These are phyloP conservation scores for Nomada fabriciana DNA, from an alignment of 2,888 invertebrate genomes.

Conservation along the genomic window DNA sequence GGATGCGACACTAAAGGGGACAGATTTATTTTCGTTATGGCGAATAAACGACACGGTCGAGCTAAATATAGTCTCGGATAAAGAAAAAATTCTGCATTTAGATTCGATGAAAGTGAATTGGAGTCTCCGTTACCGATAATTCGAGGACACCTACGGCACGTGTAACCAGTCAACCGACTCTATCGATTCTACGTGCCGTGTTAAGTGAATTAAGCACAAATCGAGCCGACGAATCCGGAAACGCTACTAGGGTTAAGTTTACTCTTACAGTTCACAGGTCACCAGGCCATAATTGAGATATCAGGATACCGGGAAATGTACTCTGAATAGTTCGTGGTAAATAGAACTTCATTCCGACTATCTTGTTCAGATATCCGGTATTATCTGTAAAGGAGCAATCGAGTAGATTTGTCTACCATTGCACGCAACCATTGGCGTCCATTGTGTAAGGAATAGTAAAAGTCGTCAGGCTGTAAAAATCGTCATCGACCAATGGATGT, in stretches of 20 bases:
- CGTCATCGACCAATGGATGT: too few relatives aligned
- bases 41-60: neutral
- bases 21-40: constrained; percentile 32
- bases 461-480: neutral
- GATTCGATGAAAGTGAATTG: too few relatives aligned
- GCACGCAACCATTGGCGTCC: neutral
- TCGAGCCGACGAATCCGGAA: constrained; percentile 21
- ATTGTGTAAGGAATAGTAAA: neutral
- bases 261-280: constrained; percentile 30
- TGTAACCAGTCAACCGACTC: constrained; percentile 8
- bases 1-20: neutral
- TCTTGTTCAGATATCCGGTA: neutral
- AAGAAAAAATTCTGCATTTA: neutral
- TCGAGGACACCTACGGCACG: neutral
- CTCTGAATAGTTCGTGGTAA: neutral
- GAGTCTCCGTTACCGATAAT: neutral
- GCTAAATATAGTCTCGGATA: neutral
- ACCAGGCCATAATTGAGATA: constrained; percentile 39
- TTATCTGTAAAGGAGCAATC: neutral
- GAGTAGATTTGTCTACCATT: neutral
- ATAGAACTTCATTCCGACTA: constrained; percentile 8
- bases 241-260: constrained; percentile 18
- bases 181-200: neutral
- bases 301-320: neutral
- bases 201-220: constrained; percentile 36